Conservation (phyloP, 2,888 invertebrate genomes). For the Perdita meconis region DNA sequence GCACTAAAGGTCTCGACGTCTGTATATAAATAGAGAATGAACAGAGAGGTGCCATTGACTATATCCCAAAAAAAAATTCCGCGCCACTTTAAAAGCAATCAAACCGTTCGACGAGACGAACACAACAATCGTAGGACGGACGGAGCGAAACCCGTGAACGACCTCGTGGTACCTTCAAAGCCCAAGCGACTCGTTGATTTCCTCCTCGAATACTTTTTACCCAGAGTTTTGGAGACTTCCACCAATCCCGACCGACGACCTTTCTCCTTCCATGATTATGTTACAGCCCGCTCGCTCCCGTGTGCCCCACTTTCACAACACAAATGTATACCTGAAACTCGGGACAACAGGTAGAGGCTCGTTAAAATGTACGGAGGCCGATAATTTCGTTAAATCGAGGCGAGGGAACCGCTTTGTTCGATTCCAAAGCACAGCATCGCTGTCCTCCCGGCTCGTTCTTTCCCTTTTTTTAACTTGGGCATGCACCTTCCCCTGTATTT, state of each 20-base stretch:
- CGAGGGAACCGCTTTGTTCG: conserved; percentile 22
- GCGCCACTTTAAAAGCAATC: not conserved
- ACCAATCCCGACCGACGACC: not conserved
- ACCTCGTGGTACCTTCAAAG: too few relatives aligned
- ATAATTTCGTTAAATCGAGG: conserved; percentile 33
- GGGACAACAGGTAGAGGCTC: conserved; percentile 43
- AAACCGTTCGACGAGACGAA: not conserved
- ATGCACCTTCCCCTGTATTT: not conserved
- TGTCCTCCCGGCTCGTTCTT: not conserved
- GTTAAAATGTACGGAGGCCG: conserved; percentile 30
- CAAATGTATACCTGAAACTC: conserved; percentile 5
- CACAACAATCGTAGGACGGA: too few relatives aligned
- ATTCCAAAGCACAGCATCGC: conserved; percentile 6
- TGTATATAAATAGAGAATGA: not conserved
- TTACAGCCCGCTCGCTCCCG: not conserved
- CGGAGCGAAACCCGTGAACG: too few relatives aligned
- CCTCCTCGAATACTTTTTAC: not conserved
- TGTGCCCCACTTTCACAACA: conserved; percentile 13
- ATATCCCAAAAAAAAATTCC: not conserved
- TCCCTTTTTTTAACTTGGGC: not conserved
- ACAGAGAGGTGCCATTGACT: not conserved
- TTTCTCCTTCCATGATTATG: not conserved
- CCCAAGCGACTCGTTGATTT: too few relatives aligned
- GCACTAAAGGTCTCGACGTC: not conserved
- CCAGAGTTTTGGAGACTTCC: not conserved